Percentiles rank a stretch among this genome's conserved stretches.
Conservation (phyloP, 2,797 vertebrate genomes). For the Silurus lanzhouensis region DNA sequence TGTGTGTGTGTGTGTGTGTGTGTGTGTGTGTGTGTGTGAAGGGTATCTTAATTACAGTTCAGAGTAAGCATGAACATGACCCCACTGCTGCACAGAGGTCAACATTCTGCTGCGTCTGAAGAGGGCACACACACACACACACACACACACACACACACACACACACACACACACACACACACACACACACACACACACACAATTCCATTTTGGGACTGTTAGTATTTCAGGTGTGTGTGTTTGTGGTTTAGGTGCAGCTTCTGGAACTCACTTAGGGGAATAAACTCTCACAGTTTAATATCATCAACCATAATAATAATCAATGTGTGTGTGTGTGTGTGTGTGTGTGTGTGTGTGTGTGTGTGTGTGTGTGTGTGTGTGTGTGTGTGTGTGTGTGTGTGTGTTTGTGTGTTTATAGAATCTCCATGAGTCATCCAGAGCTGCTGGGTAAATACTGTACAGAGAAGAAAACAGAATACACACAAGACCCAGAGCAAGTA, state of each 20-base stretch:
- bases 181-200: neutral
- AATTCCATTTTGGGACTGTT: neutral
- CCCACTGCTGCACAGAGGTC: conserved; percentile 27
- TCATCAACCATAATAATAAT: neutral
- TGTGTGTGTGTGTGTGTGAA: conserved; percentile 1
- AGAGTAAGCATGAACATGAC: conserved; percentile 21
- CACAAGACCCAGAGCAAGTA: too few relatives aligned
- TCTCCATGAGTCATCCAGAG: conserved; percentile 10
- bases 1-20: neutral
- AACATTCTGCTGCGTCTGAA: conserved; percentile 26
- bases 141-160: neutral
- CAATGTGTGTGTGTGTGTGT: neutral
- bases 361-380: conserved; percentile 21
- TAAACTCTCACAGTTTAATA: neutral
- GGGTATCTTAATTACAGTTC: conserved; percentile 4
- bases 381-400: conserved; percentile 20
- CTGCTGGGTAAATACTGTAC: conserved; percentile 4
- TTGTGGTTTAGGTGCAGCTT: neutral
- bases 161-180: neutral
- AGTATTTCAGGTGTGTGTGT: neutral
- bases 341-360: conserved; percentile 2
- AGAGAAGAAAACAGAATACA: neutral
- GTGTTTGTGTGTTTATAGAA: neutral
- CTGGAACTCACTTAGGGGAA: neutral
- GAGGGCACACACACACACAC: neutral